Evolutionary conservation across 2,113 vertebrate genomes (phyloP).

Genomic region (Plecotus auritus): DNA sequence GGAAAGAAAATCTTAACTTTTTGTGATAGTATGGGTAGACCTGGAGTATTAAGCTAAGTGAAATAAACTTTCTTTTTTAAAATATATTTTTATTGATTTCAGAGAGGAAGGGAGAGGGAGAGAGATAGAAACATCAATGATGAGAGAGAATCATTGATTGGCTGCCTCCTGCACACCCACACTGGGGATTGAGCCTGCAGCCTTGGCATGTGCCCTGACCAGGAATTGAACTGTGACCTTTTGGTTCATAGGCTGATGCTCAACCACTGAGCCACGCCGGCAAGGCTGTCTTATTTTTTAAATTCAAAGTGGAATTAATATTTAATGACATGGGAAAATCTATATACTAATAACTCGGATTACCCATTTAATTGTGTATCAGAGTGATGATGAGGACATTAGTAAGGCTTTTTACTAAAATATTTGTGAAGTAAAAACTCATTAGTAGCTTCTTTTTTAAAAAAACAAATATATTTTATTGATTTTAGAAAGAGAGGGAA

Average conservation of each 20-base stretch:
- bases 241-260: no score
- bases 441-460: not conserved
- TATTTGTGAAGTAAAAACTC: conserved; percentile 34
- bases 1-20: not conserved
- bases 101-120: no score
- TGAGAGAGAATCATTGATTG: no score
- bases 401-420: not conserved
- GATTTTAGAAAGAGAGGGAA: not conserved
- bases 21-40: not conserved
- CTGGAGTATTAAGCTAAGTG: not conserved
- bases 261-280: no score
- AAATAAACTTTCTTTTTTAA: not conserved
- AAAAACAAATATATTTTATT: not conserved
- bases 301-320: conserved; percentile 5
- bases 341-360: conserved; percentile 15
- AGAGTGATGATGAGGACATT: not conserved
- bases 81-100: no score
- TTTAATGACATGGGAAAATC: not conserved
- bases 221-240: no score
- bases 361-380: not conserved
- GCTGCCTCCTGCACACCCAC: no score
- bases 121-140: no score
- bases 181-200: no score
- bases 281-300: not conserved
- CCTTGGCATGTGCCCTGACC: not conserved